Conservation (phyloP, 2,113 vertebrate genomes). For the Ursus arctos region DNA sequence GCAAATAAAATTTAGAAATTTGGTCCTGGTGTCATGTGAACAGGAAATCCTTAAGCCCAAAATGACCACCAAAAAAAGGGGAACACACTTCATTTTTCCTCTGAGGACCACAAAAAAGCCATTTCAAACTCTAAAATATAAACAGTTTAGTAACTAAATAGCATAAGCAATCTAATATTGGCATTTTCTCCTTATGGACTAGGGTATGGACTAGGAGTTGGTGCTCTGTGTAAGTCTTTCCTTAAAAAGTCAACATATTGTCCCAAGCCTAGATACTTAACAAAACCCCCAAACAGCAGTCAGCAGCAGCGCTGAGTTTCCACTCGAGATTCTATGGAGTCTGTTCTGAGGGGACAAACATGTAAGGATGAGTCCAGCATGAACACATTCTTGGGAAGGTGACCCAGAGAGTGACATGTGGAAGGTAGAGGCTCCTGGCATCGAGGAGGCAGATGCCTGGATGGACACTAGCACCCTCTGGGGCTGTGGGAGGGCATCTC, state of each 20-base stretch:
- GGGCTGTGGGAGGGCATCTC: not conserved
- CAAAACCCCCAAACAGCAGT: not conserved
- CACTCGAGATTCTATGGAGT: not conserved
- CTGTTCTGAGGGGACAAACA: not conserved
- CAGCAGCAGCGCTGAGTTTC: not conserved
- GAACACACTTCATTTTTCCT: not conserved
- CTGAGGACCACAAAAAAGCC: not conserved
- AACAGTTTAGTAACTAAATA: not conserved
- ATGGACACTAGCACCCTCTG: fast-evolving
- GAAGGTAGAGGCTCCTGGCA: not conserved
- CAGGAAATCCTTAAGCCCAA: not conserved
- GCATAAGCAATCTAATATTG: not conserved
- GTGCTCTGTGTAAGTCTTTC: not conserved
- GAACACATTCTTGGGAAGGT: not conserved
- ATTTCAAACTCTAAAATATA: not conserved
- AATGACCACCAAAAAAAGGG: not conserved
- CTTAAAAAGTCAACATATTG: not conserved
- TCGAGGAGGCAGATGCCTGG: fast-evolving
- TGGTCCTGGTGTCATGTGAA: not conserved
- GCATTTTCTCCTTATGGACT: not conserved
- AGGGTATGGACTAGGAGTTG: not conserved
- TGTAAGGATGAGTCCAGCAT: not conserved
- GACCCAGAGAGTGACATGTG: not conserved
- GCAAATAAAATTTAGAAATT: not conserved
- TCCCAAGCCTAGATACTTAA: not conserved